Evolutionary conservation across 2,113 vertebrate species (phyloP).

Genomic region (Rousettus leschenaultii): DNA sequence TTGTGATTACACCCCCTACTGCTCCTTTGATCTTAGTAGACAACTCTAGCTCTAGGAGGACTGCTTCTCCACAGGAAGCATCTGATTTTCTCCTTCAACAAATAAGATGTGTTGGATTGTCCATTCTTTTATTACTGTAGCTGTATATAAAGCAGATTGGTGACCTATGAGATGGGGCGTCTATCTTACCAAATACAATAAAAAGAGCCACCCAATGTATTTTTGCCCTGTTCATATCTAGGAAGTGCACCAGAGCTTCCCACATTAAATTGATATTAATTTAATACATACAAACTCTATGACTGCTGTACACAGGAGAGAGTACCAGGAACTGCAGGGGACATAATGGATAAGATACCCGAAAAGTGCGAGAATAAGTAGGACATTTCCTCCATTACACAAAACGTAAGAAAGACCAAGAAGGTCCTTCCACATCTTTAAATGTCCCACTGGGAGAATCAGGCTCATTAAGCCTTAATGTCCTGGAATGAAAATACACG

Average conservation of each 20-base stretch:
- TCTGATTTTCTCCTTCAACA: neutral
- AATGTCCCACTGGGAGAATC: neutral
- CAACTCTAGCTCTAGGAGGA: neutral
- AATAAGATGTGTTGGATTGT: neutral
- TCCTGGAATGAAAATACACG: slow-evolving; percentile 16
- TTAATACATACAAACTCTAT: neutral
- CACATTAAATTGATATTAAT: neutral
- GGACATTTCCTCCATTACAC: neutral
- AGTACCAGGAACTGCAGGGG: neutral
- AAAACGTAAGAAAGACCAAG: neutral
- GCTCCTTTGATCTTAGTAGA: neutral
- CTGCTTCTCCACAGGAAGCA: neutral
- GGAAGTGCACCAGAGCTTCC: neutral
- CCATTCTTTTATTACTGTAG: neutral
- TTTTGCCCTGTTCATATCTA: neutral
- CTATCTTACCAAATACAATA: neutral
- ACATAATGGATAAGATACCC: neutral
- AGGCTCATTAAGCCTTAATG: neutral
- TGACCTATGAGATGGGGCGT: neutral
- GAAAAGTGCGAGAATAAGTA: neutral
- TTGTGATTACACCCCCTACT: neutral
- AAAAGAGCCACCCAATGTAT: neutral
- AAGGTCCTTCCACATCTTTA: neutral
- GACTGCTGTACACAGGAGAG: neutral
- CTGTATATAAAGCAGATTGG: neutral